Base-by-base conservation (phyloP, 2,113 vertebrate genomes). In the Neodon shergylaensis region DNA sequence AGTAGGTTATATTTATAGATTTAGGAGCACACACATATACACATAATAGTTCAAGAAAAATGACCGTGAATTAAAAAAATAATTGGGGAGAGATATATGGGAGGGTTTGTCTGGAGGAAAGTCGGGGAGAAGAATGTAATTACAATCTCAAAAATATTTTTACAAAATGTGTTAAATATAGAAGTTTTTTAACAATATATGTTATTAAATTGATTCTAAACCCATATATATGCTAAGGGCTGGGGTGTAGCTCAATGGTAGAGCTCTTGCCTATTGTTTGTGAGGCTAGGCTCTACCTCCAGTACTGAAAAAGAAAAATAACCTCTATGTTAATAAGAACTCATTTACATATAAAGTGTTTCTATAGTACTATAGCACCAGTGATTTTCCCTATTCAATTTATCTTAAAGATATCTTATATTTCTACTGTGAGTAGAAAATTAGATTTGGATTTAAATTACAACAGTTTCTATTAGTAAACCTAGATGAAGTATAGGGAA, bases 391-490 rank as follows among this genome's bases (percentile, higher is more conserved):
- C 11, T 88, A 63, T 39, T 63, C 12, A 47, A 10, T 81, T 93
- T 92, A 24, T 7, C 31, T 61, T 91, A 87, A 68, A 9, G 12
- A 33, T 21, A 85, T 66, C 36, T 88, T 88, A 8, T 12, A 65
- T 82, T 81, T 86, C 12, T 73, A 58, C 16, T 72, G 39, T 76
- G 31, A 58, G 72, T 36, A 73, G 21, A 73, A 93, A 66, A 74
- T 90, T 73, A 93, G 39, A 86, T 44, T 89, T 24, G 91, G 81
- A 93, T 28, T 77, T 91, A 86, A 94, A 88, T 93, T 85, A 85
- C 39, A 42, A 44, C 0, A 73, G 2, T 47, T 16, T 88, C 11
- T 78, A 47, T 61, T 70, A 5, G 42, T 79, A 74, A 84, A 90
- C 39, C 52, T 47, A 74, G 9, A 78, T 73, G 31, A 93, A 73